phyloP scores from a whole-genome alignment of 2,113 vertebrate genomes.

The Cricetomys ansorgei region DNA sequence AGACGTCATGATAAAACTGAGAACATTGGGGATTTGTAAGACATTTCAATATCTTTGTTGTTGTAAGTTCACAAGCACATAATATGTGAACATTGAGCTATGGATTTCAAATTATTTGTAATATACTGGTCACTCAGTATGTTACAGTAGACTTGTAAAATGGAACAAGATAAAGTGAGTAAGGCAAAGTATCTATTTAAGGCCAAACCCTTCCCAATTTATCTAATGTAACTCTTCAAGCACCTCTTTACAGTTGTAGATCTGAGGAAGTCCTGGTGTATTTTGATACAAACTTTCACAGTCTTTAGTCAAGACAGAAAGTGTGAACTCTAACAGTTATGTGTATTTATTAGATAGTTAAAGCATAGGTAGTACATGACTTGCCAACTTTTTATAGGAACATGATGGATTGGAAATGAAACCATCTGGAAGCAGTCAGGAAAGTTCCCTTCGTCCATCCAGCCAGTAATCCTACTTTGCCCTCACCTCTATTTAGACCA shows the following conservation, averaged over 20 bases:
- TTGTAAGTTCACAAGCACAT: background rate
- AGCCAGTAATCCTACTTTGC: background rate
- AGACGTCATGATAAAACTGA: too few species aligned
- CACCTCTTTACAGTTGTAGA: background rate
- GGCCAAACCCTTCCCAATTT: background rate
- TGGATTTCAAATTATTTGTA: background rate
- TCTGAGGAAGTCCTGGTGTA: background rate
- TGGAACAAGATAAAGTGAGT: background rate
- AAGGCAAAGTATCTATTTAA: background rate
- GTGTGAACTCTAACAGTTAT: background rate
- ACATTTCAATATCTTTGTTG: background rate
- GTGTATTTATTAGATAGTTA: background rate
- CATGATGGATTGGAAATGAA: background rate
- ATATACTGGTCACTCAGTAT: background rate
- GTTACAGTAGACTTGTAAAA: background rate
- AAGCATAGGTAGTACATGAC: background rate
- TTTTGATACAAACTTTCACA: background rate
- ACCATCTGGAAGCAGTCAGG: background rate
- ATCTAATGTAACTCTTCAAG: background rate
- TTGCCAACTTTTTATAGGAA: background rate
- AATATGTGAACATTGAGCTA: background rate
- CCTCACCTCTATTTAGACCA: background rate
- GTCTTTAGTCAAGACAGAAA: conserved; percentile 19
- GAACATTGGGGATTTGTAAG: background rate
- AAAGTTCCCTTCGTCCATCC: background rate